These are phyloP conservation scores for Apodemus speciosus DNA, from an alignment of 2,113 vertebrate species.

Conservation along the genomic window DNA sequence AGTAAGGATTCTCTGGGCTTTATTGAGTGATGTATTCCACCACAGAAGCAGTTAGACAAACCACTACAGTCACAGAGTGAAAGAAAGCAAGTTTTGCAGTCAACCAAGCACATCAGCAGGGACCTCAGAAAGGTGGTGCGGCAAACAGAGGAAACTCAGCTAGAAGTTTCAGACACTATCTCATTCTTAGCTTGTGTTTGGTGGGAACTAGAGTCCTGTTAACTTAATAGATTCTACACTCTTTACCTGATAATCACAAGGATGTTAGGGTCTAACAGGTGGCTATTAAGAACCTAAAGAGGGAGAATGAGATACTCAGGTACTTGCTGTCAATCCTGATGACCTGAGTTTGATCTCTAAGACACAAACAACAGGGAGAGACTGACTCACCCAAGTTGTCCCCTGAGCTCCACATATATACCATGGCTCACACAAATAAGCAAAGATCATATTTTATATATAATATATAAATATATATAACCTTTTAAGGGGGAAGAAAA, in stretches of 20 bases:
- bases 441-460: neutral
- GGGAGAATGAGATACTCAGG: neutral
- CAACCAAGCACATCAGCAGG: neutral
- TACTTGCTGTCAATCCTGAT: neutral
- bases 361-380: neutral
- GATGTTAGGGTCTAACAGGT: neutral
- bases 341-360: neutral
- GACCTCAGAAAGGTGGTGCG: neutral
- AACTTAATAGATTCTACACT: neutral
- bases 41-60: neutral
- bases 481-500: neutral
- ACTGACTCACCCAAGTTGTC: neutral
- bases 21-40: neutral
- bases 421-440: neutral
- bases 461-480: too few relatives aligned
- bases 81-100: neutral
- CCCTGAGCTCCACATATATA: neutral
- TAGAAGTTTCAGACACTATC: neutral
- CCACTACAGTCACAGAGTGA: neutral
- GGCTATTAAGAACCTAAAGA: neutral
- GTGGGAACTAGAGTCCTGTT: neutral
- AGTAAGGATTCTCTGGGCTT: neutral
- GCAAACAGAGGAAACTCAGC: neutral
- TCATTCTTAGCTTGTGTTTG: neutral
- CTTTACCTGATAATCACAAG: neutral